A percentile compares a stretch with the other conserved stretches of the same genome.
Conservation (phyloP, 2,797 vertebrate species). For the Sebastes taczanowskii region DNA sequence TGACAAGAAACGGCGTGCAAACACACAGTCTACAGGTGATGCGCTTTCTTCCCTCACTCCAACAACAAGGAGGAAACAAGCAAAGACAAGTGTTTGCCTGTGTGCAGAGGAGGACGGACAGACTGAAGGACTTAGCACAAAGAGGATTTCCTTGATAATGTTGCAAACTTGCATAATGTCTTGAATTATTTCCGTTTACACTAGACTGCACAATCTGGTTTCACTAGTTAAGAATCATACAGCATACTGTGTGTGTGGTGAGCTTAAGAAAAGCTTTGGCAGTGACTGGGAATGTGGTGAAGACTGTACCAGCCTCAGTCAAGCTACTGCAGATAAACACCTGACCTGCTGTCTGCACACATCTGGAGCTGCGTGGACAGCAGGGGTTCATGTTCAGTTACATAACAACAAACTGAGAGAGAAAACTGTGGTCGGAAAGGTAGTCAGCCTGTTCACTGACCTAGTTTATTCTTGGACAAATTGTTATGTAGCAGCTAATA, state of each 20-base stretch:
- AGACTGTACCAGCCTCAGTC: constrained; percentile 3
- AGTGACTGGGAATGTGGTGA: neutral
- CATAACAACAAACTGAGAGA: neutral
- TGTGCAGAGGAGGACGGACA: constrained; percentile 8
- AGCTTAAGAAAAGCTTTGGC: neutral
- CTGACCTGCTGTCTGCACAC: constrained; percentile 5
- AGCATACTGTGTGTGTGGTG: neutral
- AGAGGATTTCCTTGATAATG: constrained; percentile 7
- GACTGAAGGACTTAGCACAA: neutral
- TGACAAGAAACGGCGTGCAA: constrained; percentile 30
- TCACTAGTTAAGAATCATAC: neutral
- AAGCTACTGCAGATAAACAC: constrained; percentile 20
- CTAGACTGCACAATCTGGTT: neutral
- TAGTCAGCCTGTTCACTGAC: constrained; percentile 13
- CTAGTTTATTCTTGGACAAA: constrained; percentile 6
- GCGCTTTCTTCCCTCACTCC: neutral
- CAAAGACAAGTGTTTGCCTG: constrained; percentile 25
- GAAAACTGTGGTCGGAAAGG: neutral
- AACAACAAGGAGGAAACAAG: constrained; percentile 15
- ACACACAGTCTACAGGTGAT: neutral
- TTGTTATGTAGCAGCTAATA: constrained; percentile 13
- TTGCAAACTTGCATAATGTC: neutral
- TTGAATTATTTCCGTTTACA: neutral
- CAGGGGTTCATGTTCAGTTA: neutral
- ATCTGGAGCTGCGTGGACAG: constrained; percentile 25